Conservation (phyloP, 1,140 invertebrate species). For the Coenobita brevimanus region DNA sequence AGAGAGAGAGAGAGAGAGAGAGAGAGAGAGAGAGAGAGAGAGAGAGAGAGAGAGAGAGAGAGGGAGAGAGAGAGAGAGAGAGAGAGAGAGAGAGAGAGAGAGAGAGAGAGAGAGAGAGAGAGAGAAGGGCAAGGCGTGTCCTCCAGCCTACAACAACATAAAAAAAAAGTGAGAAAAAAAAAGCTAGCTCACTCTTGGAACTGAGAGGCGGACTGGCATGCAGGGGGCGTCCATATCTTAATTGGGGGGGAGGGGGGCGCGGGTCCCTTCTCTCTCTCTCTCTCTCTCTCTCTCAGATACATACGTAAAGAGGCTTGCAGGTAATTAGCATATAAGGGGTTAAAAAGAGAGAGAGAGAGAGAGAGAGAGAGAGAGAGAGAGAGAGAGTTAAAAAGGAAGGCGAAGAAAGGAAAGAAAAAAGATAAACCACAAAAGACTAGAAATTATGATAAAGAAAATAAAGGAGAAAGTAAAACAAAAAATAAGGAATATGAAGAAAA, state of each 20-base stretch:
- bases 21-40: conserved; percentile 36
- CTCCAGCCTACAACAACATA: not conserved
- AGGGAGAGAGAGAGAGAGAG: conserved; percentile 36
- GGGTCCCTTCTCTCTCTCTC: not conserved
- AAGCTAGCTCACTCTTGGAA: not conserved
- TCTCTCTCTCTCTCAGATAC: too few species aligned
- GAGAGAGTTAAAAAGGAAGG: too few species aligned
- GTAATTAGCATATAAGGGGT: too few species aligned
- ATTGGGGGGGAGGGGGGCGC: conserved; percentile 25
- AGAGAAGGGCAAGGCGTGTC: not conserved
- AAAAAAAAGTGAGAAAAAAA: not conserved
- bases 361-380: conserved; percentile 20
- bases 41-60: conserved; percentile 22
- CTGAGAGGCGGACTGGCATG: conserved; percentile 29
- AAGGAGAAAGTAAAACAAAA: not conserved
- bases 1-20: conserved; percentile 19
- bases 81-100: conserved; percentile 16
- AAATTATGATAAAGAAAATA: not conserved
- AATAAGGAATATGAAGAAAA: not conserved
- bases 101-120: conserved; percentile 26
- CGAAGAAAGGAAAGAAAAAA: not conserved
- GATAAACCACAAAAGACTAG: conserved; percentile 1
- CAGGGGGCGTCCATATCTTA: conserved; percentile 54
- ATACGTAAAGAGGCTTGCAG: not conserved
- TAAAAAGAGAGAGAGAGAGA: conserved; percentile 17